Evolutionary conservation across 2,113 vertebrate species (phyloP), one percentile per base, ranked within the genome.

Genomic region (Himantopus leucocephalus): DNA sequence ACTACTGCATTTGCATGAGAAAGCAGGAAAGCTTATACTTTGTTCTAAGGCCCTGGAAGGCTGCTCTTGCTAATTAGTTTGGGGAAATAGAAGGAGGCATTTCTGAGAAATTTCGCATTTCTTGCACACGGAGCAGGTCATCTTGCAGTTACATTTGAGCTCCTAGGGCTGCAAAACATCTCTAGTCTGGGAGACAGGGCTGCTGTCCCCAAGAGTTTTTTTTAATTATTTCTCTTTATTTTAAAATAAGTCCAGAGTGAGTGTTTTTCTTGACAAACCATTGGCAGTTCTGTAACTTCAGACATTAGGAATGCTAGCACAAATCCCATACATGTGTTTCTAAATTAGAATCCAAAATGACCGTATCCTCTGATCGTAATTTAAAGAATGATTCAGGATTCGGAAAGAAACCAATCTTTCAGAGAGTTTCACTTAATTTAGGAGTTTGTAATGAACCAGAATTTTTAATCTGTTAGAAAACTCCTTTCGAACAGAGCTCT

Each of bases 381-480:
- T 63, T 88, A 71, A 88, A 73, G 37, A 93, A 73, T 22, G 10
- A 37, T 47, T 73, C 45, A 62, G 30, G 47, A 76, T 76, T 62
- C 59, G 90, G 59, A 83, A 95, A 67, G 34, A 88, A 83, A 71
- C 10, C 35, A 50, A 14, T 83, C 63, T 95, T 94, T 88, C 88
- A 88, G 52, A 70, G 66, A 73, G 48, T 77, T 85, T 92, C 59
- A 77, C 39, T 80, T 84, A 43, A 37, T 77, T 88, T 76, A 83
- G 67, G 74, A 68, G 35, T 45, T 87, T 79, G 27, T 62, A 82
- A 86, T 55, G 67, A 95, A 70, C 16, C 43, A 29, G 45, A 77
- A 72, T 80, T 88, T 85, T 70, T 80, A 93, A 93, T 92, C 50
- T 50, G 59, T 70, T 79, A 66, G 85, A 93, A 94, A 90, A 77